These are phyloP conservation scores for Delphinapterus leucas DNA, from an alignment of 2,113 vertebrate genomes.

Conservation along the genomic window DNA sequence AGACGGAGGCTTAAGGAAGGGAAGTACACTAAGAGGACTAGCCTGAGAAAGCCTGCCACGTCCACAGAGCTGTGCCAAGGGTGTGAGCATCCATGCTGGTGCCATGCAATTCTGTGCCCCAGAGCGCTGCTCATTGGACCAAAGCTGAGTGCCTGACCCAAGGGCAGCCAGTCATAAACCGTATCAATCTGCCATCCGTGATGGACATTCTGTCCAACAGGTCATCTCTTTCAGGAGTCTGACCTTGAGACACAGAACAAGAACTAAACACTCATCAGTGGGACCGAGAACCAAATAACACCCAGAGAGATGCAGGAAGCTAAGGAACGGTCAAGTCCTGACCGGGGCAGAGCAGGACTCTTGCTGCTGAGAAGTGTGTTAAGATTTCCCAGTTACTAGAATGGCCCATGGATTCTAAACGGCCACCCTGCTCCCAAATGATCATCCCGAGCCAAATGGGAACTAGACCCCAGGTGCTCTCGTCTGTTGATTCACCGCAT, in stretches of 20 bases:
- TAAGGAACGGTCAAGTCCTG: background rate
- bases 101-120: background rate
- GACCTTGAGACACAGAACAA: background rate
- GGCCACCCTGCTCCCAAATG: background rate
- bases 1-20: background rate
- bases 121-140: background rate
- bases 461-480: background rate
- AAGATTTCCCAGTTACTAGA: background rate
- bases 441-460: background rate
- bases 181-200: background rate
- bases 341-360: background rate
- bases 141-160: background rate
- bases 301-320: background rate
- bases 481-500: background rate
- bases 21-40: background rate
- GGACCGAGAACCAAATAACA: background rate
- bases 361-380: background rate
- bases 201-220: background rate
- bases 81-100: background rate
- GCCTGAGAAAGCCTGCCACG: background rate
- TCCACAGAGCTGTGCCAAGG: background rate
- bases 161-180: background rate
- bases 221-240: background rate
- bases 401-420: background rate
- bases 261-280: background rate